phyloP scores from a whole-genome alignment of 2,888 invertebrate species.

The Chymomyza amoena region DNA sequence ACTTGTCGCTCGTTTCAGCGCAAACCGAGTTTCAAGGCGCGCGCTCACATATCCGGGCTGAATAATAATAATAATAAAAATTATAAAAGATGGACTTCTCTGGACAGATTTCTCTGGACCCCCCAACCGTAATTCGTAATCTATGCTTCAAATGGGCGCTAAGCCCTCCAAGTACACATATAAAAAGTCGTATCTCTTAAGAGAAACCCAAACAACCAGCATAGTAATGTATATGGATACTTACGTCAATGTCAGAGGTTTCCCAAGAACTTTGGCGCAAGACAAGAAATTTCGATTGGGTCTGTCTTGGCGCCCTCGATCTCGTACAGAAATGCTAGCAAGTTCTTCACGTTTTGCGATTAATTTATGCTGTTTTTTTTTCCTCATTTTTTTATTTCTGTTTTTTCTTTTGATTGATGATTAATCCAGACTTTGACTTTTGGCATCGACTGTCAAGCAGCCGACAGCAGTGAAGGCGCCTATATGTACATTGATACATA shows the following conservation, averaged over 20 bases:
- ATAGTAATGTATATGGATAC: neutral
- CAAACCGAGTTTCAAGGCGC: too few species aligned
- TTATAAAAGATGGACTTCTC: too few species aligned
- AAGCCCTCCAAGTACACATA: neutral
- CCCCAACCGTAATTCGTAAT: neutral
- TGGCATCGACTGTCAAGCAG: constrained; percentile 52
- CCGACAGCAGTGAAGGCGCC: constrained; percentile 11
- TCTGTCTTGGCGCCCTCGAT: neutral
- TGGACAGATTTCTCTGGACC: too few species aligned
- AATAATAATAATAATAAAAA: too few species aligned
- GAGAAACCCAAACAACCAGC: neutral
- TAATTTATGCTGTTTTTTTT: neutral
- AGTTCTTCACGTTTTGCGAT: neutral
- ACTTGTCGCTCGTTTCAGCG: too few species aligned
- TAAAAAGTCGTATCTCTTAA: neutral
- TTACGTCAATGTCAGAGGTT: constrained; percentile 27
- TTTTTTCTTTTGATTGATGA: constrained; percentile 63
- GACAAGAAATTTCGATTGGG: neutral
- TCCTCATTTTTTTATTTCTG: constrained; percentile 23
- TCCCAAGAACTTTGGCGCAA: constrained; percentile 29
- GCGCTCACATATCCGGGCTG: too few species aligned
- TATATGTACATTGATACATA: neutral
- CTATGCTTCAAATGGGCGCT: neutral
- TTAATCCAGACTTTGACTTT: constrained; percentile 72
- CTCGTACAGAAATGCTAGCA: neutral